Conservation (phyloP, 1,140 invertebrate genomes). For the Mycetomoellerius zeteki region DNA sequence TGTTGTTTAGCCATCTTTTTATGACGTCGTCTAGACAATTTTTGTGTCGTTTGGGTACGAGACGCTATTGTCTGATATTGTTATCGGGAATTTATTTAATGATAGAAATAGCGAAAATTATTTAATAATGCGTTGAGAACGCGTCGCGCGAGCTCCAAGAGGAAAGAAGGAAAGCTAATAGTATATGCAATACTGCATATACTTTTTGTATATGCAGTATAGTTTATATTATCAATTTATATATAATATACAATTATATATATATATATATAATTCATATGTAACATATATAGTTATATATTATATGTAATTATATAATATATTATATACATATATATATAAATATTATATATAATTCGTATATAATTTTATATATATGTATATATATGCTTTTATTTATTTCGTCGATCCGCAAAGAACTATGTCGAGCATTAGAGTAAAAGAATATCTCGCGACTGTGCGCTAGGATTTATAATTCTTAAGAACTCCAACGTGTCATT, state of each 20-base stretch:
- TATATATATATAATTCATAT: not conserved
- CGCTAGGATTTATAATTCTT: constrained; percentile 74
- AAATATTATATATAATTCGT: not conserved
- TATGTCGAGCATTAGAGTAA: constrained; percentile 60
- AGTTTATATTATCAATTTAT: constrained; percentile 78
- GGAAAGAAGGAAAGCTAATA: not conserved
- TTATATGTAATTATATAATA: not conserved
- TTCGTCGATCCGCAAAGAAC: constrained; percentile 44
- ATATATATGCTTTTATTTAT: constrained; percentile 59
- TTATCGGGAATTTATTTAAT: constrained; percentile 37
- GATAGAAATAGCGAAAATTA: constrained; percentile 6
- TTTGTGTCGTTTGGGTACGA: constrained; percentile 19
- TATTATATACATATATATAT: not conserved
- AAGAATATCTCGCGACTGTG: constrained; percentile 67
- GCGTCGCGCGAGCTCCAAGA: constrained; percentile 19
- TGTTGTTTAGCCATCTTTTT: constrained; percentile 6
- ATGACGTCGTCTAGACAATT: not conserved
- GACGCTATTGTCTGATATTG: constrained; percentile 30
- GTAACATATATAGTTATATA: not conserved
- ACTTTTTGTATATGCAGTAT: constrained; percentile 55
- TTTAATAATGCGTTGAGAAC: not conserved
- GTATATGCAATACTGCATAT: too few relatives aligned
- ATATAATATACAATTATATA: constrained; percentile 2
- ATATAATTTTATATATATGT: not conserved
- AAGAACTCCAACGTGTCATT: constrained; percentile 77